Base-by-base conservation (phyloP, 2,888 invertebrate species). In the Arrhopalites spinosus region DNA sequence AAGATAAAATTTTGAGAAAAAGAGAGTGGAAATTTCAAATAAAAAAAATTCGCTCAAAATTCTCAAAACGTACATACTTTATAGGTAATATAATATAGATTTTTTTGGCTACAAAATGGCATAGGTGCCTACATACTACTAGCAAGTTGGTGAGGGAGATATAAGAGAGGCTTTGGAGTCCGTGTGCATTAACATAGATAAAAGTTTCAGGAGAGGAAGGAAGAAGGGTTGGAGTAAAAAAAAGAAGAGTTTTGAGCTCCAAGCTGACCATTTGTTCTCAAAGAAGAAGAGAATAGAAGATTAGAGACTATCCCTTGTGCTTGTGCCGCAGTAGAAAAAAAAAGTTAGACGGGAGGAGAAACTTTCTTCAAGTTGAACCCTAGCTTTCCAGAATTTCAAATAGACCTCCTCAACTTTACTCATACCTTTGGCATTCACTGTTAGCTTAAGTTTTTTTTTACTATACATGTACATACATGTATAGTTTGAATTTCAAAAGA, bases 301-400 rank as follows among this genome's bases (percentile, higher is more conserved):
- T 59, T 20, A 59, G 59, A n/a, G 50, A 20, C n/a, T 50, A n/a
- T 50, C 20, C 15, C 15, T 3, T 3, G 17, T n/a, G 50, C 15
- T 20, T 50, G 50, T 50, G 2, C 3, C 3, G 20, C 3, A 5
- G n/a, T 17, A 50, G 50, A 50, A 50, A 30, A 36, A 29, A 23
- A 53, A n/a, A 61, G n/a, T 45, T 59, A 36, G 71, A 63, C 25
- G 2, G 29, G 47, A 43, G n/a, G 61, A 61, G 61, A 73, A 77
- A 77, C 73, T 77, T 74, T 74, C 47, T 43, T 63, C 56, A 50
- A 69, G 64, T 70, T 73, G 73, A 74, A 45, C 56, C 61, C 45
- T 43, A 61, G 64, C 59, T 71, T 74, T 53, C 70, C 68, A 47
- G 74, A 77, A 77, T 77, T 69, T 61, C 70, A 73, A 76, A 73